phyloP scores from a whole-genome alignment of 2,113 vertebrate genomes.

The Syngnathus floridae region DNA sequence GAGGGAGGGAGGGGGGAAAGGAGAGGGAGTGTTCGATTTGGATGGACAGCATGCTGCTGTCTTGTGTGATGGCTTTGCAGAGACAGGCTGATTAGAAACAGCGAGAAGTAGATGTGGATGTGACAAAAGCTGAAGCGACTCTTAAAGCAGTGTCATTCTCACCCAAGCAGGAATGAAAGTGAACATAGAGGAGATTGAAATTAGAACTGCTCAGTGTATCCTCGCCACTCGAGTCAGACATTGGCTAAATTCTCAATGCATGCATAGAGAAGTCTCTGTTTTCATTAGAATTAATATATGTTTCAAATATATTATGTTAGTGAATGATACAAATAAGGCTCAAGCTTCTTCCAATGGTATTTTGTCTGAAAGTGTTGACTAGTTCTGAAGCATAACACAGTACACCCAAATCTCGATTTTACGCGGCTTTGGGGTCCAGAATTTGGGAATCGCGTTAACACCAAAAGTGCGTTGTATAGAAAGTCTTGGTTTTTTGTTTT shows the following conservation, averaged over 20 bases:
- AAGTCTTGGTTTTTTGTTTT: no score
- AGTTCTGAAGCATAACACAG: no score
- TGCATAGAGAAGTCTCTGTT: conserved; percentile 3
- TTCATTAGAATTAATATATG: no score
- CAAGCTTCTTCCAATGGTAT: neutral
- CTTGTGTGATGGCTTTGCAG: conserved; percentile 38
- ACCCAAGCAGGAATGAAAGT: conserved; percentile 48
- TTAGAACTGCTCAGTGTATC: conserved; percentile 22
- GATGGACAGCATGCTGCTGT: conserved; percentile 29
- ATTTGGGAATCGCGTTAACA: no score
- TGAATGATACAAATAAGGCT: neutral
- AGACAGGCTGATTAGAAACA: conserved; percentile 27
- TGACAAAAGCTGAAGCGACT: conserved; percentile 44
- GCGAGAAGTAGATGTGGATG: conserved; percentile 32
- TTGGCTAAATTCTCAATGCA: conserved; percentile 13
- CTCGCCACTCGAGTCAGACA: conserved; percentile 21
- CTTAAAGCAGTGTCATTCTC: conserved; percentile 42
- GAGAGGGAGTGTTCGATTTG: conserved; percentile 33
- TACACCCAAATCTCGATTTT: no score
- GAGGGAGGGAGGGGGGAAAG: conserved; percentile 24
- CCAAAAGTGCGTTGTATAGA: no score
- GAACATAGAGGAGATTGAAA: conserved; percentile 30
- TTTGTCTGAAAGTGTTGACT: neutral
- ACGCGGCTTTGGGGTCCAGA: no score
- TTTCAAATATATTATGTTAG: no score